A percentile compares a stretch with the other conserved stretches of the same genome.
These are phyloP conservation scores for Drosophila parabipectinata DNA, from an alignment of 1,140 invertebrate species.

Conservation along the genomic window DNA sequence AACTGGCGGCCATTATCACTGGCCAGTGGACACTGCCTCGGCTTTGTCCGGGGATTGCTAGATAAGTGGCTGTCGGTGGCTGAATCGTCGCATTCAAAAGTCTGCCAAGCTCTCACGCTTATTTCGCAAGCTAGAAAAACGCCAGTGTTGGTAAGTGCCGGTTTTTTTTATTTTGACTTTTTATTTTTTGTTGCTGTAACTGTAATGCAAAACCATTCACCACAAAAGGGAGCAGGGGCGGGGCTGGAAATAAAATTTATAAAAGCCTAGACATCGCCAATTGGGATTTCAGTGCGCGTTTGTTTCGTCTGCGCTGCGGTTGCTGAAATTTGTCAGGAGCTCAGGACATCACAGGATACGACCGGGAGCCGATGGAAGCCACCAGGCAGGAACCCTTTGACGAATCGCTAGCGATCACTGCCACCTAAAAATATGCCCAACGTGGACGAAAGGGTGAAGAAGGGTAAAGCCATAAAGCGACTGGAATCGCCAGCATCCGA, in stretches of 20 bases:
- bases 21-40: constrained; percentile 31
- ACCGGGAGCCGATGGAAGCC: constrained; percentile 25
- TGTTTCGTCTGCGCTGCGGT: constrained; percentile 57
- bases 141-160: constrained; percentile 69
- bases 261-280: constrained; percentile 56
- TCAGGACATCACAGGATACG: constrained; percentile 7
- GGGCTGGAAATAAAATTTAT: constrained; percentile 55
- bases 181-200: constrained; percentile 13
- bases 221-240: constrained; percentile 26
- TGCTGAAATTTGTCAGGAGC: constrained; percentile 5
- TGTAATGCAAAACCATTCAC: constrained; percentile 71
- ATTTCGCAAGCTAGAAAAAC: constrained; percentile 44
- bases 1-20: constrained; percentile 16
- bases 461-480: constrained; percentile 45
- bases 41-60: constrained; percentile 62
- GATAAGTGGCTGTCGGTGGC: constrained; percentile 54
- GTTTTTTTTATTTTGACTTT: constrained; percentile 8
- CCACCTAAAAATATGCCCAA: constrained; percentile 69
- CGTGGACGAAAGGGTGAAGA: constrained; percentile 39
- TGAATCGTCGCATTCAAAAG: constrained; percentile 51
- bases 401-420: constrained; percentile 12
- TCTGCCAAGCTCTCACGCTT: constrained; percentile 41
- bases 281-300: constrained; percentile 65
- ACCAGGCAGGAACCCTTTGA: constrained; percentile 11
- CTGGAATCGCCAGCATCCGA: constrained; percentile 16